phyloP scores from a whole-genome alignment of 2,113 vertebrate genomes.

The Anhinga rufa region DNA sequence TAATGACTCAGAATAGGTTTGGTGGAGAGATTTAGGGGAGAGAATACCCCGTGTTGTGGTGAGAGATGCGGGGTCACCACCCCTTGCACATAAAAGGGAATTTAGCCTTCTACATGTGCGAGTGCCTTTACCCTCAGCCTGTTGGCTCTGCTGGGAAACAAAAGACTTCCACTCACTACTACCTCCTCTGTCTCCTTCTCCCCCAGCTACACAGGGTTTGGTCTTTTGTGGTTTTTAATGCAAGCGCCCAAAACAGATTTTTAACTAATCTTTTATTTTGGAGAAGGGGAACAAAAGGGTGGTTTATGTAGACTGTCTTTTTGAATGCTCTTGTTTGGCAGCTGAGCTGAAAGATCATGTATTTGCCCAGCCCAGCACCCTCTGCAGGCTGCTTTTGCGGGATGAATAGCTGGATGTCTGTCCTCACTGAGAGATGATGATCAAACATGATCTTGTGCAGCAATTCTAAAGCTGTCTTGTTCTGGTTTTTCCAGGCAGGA shows the following conservation, averaged over 20 bases:
- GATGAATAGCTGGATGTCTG: background rate
- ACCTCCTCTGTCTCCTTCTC: background rate
- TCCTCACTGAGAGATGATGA: background rate
- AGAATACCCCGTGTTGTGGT: background rate
- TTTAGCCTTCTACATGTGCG: background rate
- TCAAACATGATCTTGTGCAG: background rate
- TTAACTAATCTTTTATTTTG: background rate
- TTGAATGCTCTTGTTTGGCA: background rate
- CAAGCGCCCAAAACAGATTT: background rate
- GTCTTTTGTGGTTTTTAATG: background rate
- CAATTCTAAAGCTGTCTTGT: conserved; percentile 8
- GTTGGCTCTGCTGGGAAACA: background rate
- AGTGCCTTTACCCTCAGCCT: background rate
- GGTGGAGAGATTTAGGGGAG: background rate
- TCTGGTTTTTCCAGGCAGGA: background rate
- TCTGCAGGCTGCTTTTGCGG: background rate
- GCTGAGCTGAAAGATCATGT: background rate
- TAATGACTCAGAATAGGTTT: background rate
- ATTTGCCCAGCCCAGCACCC: background rate
- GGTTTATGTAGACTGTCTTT: background rate
- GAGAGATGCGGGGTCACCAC: background rate
- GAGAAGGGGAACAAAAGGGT: background rate
- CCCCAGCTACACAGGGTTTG: background rate
- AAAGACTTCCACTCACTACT: background rate
- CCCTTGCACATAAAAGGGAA: background rate